Evolutionary conservation across 2,888 invertebrate genomes (phyloP).

Genomic region (Drosophila dives): DNA sequence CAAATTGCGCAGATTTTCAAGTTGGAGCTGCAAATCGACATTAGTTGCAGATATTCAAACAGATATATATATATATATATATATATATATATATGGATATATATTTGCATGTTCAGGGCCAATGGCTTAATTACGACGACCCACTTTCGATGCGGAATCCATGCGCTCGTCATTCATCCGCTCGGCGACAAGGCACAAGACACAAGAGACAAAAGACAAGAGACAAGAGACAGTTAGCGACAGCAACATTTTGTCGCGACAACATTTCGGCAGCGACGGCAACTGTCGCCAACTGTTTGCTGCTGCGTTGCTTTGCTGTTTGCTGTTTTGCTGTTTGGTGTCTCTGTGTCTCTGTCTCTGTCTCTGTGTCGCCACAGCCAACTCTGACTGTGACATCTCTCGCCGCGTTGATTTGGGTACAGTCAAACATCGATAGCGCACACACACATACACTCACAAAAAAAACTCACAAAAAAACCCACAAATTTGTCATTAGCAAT

Average conservation of each 20-base stretch:
- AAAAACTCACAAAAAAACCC: background rate
- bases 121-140: slow-evolving; percentile 51
- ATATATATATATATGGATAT: background rate
- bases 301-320: background rate
- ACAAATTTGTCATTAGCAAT: background rate
- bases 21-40: background rate
- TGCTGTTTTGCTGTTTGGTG: background rate
- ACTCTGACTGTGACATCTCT: slow-evolving; percentile 34
- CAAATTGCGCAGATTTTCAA: slow-evolving; percentile 33
- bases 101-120: slow-evolving; percentile 41
- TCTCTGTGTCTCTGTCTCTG: slow-evolving; percentile 3
- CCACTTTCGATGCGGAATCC: slow-evolving; percentile 44
- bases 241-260: slow-evolving; percentile 47
- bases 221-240: slow-evolving; percentile 55
- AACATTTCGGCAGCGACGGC: slow-evolving; percentile 21
- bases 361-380: slow-evolving; percentile 41
- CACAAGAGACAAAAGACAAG: slow-evolving; percentile 34
- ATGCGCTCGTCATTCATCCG: slow-evolving; percentile 51
- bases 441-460: slow-evolving; percentile 6
- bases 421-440: slow-evolving; percentile 41
- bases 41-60: slow-evolving; percentile 21
- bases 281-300: slow-evolving; percentile 77
- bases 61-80: background rate
- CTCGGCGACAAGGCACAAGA: slow-evolving; percentile 24
- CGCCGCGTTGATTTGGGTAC: slow-evolving; percentile 74